phyloP scores from a whole-genome alignment of 2,113 vertebrate genomes.

The Archilochus colubris region DNA sequence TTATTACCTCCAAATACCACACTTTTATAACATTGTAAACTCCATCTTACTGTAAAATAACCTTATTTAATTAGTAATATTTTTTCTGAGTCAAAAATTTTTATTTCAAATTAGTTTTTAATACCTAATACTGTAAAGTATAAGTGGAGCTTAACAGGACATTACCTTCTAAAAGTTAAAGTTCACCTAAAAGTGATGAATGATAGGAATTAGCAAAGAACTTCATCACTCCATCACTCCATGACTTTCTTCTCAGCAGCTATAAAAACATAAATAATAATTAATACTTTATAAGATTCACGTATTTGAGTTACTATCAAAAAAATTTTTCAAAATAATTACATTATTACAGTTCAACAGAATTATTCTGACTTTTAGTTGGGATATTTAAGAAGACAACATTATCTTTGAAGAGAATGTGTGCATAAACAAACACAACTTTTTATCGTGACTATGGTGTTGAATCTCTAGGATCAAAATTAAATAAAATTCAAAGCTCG shows the following conservation, averaged over 20 bases:
- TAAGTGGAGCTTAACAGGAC: neutral
- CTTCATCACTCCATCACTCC: neutral
- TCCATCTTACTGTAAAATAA: neutral
- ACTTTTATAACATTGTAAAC: neutral
- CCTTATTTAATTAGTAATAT: neutral
- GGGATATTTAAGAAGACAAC: neutral
- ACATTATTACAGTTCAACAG: neutral
- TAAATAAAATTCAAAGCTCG: neutral
- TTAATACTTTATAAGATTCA: neutral
- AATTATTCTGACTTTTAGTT: neutral
- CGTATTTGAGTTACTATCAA: neutral
- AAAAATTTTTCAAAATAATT: neutral
- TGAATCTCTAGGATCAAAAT: neutral
- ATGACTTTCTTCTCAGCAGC: neutral
- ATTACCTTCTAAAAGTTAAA: neutral
- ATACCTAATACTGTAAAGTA: neutral
- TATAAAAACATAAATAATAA: neutral
- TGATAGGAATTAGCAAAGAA: neutral
- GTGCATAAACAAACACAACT: neutral
- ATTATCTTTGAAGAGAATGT: neutral
- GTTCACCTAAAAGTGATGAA: neutral
- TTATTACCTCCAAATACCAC: neutral
- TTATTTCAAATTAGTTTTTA: neutral
- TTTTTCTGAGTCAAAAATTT: neutral
- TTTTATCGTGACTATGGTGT: neutral